phyloP scores from a whole-genome alignment of 64 coral and sea anemone genomes.

The Montipora cactus region DNA sequence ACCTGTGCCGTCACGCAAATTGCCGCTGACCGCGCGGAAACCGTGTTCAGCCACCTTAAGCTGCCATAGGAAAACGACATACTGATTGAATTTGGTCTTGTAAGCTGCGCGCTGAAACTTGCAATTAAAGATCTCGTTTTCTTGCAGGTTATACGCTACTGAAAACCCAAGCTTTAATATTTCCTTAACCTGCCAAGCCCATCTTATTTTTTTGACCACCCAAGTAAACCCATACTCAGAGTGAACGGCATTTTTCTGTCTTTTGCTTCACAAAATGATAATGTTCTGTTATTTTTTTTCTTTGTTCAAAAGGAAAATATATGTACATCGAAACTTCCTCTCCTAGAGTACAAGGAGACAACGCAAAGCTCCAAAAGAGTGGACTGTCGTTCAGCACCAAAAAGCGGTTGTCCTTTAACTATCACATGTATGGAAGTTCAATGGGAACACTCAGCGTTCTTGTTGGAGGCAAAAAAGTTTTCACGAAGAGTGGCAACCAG shows the following conservation, averaged over 20 bases:
- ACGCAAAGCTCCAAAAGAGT: conserved; percentile 27
- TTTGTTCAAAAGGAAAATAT: conserved; percentile 4
- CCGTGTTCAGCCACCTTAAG: background rate
- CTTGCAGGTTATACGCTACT: background rate
- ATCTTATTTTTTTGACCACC: background rate
- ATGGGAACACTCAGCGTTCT: conserved; percentile 18
- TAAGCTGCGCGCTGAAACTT: background rate
- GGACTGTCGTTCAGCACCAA: background rate
- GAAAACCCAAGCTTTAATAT: background rate
- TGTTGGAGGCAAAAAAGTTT: conserved; percentile 30
- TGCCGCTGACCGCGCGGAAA: too few relatives aligned
- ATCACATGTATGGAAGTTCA: conserved; percentile 48
- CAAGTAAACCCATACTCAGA: background rate
- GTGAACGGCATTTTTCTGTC: background rate
- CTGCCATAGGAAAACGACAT: background rate
- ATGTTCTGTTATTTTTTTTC: background rate
- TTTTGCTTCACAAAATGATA: background rate
- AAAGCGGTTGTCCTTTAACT: conserved; percentile 25
- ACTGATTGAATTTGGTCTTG: background rate
- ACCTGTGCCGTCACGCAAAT: too few relatives aligned
- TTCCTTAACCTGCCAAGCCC: background rate
- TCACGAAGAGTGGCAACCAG: conserved; percentile 32
- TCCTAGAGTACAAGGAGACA: conserved; percentile 35
- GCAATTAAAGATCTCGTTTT: background rate
- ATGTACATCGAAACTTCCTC: conserved; percentile 49